phyloP scores from a whole-genome alignment of 2,113 vertebrate species.

The Siphamia tubifer region DNA sequence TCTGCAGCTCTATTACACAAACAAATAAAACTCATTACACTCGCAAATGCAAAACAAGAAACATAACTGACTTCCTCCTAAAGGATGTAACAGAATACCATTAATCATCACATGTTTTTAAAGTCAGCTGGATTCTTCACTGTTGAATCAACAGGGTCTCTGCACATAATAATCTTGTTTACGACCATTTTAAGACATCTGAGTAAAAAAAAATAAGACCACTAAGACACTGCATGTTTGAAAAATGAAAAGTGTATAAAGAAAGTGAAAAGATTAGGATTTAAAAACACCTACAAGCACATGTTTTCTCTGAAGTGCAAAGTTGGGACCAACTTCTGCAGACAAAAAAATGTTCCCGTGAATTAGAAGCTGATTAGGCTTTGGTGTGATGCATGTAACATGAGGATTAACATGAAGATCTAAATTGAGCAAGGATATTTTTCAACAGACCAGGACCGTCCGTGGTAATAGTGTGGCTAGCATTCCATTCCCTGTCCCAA shows the following conservation, averaged over 20 bases:
- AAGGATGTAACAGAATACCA: not conserved
- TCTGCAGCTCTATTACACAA: not conserved
- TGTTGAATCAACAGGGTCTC: too few species aligned
- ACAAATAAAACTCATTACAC: slow-evolving; percentile 17
- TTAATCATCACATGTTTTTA: not conserved
- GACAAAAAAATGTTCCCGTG: not conserved
- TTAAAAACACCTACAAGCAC: too few species aligned
- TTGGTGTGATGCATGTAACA: slow-evolving; percentile 24
- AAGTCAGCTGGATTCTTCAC: too few species aligned
- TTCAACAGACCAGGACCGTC: slow-evolving; percentile 49
- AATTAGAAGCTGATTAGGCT: not conserved
- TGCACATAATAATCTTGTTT: too few species aligned
- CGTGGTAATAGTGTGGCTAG: slow-evolving; percentile 41
- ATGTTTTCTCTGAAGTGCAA: too few species aligned
- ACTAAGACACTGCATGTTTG: too few species aligned
- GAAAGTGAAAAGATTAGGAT: too few species aligned
- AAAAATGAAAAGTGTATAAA: too few species aligned
- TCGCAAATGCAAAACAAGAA: slow-evolving; percentile 19
- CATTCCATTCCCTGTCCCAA: slow-evolving; percentile 76
- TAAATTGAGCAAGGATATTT: slow-evolving; percentile 47
- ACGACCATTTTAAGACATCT: too few species aligned
- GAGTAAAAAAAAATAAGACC: too few species aligned
- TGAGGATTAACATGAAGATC: slow-evolving; percentile 41
- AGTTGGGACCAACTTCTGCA: not conserved
- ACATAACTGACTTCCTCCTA: slow-evolving; percentile 14